Evolutionary conservation across 2,113 vertebrate genomes (phyloP), one percentile per base, ranked within the genome.

Genomic region (Onychostruthus taczanowskii): DNA sequence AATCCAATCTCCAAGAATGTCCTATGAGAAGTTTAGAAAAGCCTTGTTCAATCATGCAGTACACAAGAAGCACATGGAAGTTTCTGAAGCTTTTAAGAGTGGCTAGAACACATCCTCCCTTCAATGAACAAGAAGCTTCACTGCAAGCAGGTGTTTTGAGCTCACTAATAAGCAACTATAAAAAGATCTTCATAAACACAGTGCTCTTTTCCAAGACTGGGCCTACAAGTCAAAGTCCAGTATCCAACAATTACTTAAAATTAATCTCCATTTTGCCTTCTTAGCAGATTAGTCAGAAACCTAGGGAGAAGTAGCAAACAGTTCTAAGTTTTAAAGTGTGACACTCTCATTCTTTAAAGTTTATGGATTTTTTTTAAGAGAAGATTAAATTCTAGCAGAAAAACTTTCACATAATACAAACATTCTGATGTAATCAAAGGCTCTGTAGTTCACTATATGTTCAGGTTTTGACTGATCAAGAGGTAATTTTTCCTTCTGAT

Each of bases 81-180:
- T 43, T 86, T 86, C 1, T 39, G 30, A 83, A 84, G 50, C 20
- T 92, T 90, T 84, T 84, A 75, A 90, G 74, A 58, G 41, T 22
- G 53, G 22, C 91, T 74, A 86, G 82, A 94, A 92, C 44, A 62
- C 33, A 39, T 50, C 14, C 37, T 33, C 16, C n/a, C 56, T 63
- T 82, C 70, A 52, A 33, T 11, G 39, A 90, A 33, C 37, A 94
- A 27, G 84, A 59, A 89, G 49, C 87, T 87, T 78, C 87, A 79
- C 26, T 67, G 72, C 47, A 92, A 80, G 56, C 27, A 93, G 44
- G 88, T 88, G 74, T 86, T 93, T 68, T 64, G 41, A 90, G 92
- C 79, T 56, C 66, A 49, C 76, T 93, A 95, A 96, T 86, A 94
- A 92, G 67, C 68, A 70, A 68, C 78, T 88, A 80, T 59, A 90